phyloP scores from a whole-genome alignment of 1,140 invertebrate genomes.

The Trachymyrmex cornetzi region DNA sequence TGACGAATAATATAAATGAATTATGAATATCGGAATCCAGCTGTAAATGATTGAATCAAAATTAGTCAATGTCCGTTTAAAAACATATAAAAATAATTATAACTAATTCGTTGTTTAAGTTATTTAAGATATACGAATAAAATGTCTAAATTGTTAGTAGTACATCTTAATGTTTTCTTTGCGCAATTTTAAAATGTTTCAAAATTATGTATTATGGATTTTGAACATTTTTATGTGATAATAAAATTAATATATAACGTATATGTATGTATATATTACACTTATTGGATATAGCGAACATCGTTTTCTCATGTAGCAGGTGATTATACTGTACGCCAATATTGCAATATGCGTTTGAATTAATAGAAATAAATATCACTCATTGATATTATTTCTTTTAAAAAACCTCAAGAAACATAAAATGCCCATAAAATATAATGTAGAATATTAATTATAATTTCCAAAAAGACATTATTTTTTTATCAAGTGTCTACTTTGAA shows the following conservation, averaged over 20 bases:
- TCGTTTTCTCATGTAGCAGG: background rate
- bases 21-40: background rate
- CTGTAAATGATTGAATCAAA: no score
- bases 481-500: background rate
- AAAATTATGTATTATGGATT: background rate
- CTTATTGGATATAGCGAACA: background rate
- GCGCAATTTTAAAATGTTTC: background rate
- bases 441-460: background rate
- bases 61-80: no score
- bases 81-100: no score
- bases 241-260: conserved; percentile 1
- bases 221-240: conserved; percentile 15
- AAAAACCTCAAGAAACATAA: background rate
- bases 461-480: background rate
- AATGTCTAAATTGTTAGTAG: no score
- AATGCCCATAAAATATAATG: background rate
- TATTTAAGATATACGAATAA: no score
- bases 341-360: background rate
- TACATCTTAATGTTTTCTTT: background rate
- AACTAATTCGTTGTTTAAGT: no score
- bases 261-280: no score
- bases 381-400: background rate
- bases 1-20: background rate
- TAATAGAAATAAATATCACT: background rate
- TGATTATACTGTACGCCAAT: background rate